Conservation (phyloP, 2,888 invertebrate species). For the Cephus nigrinus region DNA sequence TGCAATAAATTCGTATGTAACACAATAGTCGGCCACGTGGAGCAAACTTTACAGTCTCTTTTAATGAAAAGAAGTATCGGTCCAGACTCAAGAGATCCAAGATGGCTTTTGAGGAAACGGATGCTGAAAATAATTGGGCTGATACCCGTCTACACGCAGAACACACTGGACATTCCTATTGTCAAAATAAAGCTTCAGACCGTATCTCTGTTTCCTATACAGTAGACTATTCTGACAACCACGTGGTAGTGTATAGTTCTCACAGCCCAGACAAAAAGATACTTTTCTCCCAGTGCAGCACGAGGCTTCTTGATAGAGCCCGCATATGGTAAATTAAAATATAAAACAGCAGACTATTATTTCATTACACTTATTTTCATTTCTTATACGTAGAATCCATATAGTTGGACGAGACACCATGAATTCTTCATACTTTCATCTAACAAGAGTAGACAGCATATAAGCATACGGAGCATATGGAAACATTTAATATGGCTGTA, state of each 20-base stretch:
- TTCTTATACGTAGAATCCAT: neutral
- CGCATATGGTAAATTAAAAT: neutral
- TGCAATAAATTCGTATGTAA: too few species aligned
- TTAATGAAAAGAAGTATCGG: too few species aligned
- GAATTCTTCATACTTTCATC: conserved; percentile 11
- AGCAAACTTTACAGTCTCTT: too few species aligned
- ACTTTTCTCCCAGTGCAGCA: too few species aligned
- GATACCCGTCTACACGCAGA: neutral
- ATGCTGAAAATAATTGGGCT: too few species aligned
- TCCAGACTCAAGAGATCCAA: too few species aligned
- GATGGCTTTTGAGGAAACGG: too few species aligned
- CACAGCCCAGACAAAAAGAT: too few species aligned
- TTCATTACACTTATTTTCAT: neutral
- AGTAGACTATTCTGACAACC: too few species aligned
- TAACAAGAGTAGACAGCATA: neutral
- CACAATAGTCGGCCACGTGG: too few species aligned
- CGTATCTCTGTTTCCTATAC: too few species aligned
- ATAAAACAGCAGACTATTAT: neutral
- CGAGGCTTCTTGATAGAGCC: neutral
- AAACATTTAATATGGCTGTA: conserved; percentile 10
- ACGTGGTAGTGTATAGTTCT: too few species aligned
- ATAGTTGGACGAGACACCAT: neutral
- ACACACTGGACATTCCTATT: neutral
- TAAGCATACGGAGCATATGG: neutral
- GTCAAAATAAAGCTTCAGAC: neutral